Evolutionary conservation across 2,888 invertebrate genomes (phyloP), one percentile per base, ranked within the genome.

Genomic region (Metalampra italica): DNA sequence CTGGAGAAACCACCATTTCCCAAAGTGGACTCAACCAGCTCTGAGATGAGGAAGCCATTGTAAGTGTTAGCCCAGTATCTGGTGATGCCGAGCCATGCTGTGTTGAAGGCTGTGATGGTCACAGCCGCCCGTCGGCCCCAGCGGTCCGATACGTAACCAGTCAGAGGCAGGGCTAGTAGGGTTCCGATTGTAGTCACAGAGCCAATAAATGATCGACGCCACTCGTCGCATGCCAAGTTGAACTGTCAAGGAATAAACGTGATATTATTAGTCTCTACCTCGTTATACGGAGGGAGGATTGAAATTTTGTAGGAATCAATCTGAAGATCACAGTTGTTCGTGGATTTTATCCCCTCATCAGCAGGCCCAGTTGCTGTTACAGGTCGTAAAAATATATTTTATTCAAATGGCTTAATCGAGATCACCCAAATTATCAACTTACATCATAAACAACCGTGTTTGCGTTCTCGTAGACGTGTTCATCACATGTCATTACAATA

Each of bases 141-240:
- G 89, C 91, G 92, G 78, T 95, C 95, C 0, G 95, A 94, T 37
- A 94, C 71, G 60, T 90, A 90, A 41, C 95, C 95, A 0, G 93
- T 91, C 55, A 94, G 79, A 11, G 93, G 93, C 53, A 94, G 82
- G 1, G 93, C 93, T 43, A 92, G 71, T 61, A 94, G 90, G 49
- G 92, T 92, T 22, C 94, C 94, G 32, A 92, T 60, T 44, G 92
- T 94, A 53, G 93, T 92, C 1, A 93, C 77, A 0, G 94, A 93
- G 0, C 95, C 95, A 29, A 94, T 92, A 49, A 95, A 65, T 0
- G 93, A 90, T 14, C 94, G 82, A 55, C 92, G 92, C 94, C 94
- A 95, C 86, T 84, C 89, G 15, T 91, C 90, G 60, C 93, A 93
- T 1, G 91, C 91, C n/a, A 94, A 67, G 29, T 76, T 80, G 64